A percentile compares a stretch with the other conserved stretches of the same genome.
These are phyloP conservation scores for Pangasius sanitwongsei DNA, from an alignment of 2,797 vertebrate species.

Conservation along the genomic window DNA sequence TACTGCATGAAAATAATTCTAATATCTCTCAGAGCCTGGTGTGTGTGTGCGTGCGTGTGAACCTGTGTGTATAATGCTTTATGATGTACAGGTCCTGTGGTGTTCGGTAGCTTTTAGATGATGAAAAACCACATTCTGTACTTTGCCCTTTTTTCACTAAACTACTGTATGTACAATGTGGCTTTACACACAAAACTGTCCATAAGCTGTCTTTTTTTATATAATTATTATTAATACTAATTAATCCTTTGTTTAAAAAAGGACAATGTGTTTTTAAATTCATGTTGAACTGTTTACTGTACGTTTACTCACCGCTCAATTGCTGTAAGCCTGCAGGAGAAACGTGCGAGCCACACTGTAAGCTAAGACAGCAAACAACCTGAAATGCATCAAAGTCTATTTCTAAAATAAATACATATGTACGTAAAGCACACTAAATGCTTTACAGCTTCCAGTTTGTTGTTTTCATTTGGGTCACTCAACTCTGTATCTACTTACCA, in stretches of 20 bases:
- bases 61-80: background rate
- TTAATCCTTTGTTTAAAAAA: constrained; percentile 62
- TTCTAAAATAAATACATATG: constrained; percentile 45
- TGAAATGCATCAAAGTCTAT: constrained; percentile 4
- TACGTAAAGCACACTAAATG: constrained; percentile 8
- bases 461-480: background rate
- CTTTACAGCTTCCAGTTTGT: background rate
- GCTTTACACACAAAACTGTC: constrained; percentile 33
- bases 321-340: background rate
- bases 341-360: background rate
- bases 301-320: background rate
- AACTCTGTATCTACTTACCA: background rate
- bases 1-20: background rate
- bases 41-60: no score
- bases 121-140: constrained; percentile 7
- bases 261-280: constrained; percentile 31
- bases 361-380: background rate
- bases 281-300: constrained; percentile 18
- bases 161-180: constrained; percentile 39
- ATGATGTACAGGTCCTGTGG: background rate
- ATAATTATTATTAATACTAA: constrained; percentile 40
- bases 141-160: constrained; percentile 10
- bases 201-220: constrained; percentile 6
- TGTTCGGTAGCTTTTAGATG: background rate
- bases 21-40: background rate